These are phyloP conservation scores for Tiliqua scincoides DNA, from an alignment of 2,113 vertebrate species.

Conservation along the genomic window DNA sequence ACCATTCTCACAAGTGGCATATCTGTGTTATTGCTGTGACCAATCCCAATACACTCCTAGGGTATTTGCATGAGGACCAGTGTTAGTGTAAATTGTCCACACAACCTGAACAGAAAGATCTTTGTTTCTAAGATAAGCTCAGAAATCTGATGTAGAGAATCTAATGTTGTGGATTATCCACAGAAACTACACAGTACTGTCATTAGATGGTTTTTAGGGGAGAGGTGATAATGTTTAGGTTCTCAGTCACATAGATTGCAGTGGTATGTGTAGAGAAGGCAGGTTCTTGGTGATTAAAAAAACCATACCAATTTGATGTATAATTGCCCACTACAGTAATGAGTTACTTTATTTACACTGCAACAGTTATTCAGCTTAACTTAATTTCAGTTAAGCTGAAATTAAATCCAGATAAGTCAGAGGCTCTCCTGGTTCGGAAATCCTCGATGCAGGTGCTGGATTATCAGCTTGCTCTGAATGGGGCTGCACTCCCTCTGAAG, in stretches of 20 bases:
- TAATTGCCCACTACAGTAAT: background rate
- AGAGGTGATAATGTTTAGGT: background rate
- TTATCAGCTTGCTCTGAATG: too few relatives aligned
- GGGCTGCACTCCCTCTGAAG: too few relatives aligned
- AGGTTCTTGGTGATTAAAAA: background rate
- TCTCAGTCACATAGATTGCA: background rate
- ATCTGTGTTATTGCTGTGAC: background rate
- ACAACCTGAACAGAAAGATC: background rate
- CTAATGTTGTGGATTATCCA: background rate
- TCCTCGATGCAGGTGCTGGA: too few relatives aligned
- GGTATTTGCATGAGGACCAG: background rate
- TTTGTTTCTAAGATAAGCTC: background rate
- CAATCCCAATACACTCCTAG: background rate
- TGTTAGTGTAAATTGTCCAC: background rate
- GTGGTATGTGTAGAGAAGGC: background rate
- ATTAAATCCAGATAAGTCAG: too few relatives aligned
- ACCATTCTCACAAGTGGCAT: background rate
- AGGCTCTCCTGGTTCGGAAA: too few relatives aligned
- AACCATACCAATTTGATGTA: background rate
- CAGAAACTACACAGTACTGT: background rate
- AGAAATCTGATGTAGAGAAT: background rate
- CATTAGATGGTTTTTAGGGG: background rate
- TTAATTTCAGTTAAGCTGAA: too few relatives aligned
- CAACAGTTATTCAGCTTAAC: too few relatives aligned
- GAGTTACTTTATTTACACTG: background rate